Evolutionary conservation across 2,113 vertebrate species (phyloP), one percentile per base, ranked within the genome.

Genomic region (Neopipo cinnamomea): DNA sequence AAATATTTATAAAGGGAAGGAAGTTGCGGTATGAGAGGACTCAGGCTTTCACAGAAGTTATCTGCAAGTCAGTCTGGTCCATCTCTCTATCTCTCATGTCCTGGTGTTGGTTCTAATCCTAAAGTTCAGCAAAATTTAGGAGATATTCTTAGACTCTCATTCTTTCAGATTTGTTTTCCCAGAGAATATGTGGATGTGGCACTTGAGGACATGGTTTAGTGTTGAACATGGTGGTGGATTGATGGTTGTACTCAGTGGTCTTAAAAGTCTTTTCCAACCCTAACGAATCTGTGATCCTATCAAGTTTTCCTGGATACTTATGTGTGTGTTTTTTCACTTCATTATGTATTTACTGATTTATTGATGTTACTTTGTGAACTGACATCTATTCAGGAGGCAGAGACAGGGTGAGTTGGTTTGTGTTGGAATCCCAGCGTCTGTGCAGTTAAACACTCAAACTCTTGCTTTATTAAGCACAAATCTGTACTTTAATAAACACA

Each of bases 371-470:
- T 37, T 41, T 31, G 28, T 6, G 87, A 62, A 31, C 8, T 28
- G 52, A 6, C 18, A 18, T 6, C 1, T 27, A 16, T 53, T 27
- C 13, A 23, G 84, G 35, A n/a, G 49, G 58, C 37, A 42, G 59
- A 8, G 31, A 2, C 21, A 2, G 11, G 3, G 12, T 28, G n/a
- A 66, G 58, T 58, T 46, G 2, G 0, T 49, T 28, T 35, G 15
- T 27, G 16, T 24, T 49, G 39, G n/a, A 50, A 55, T 79, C 55
- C 5, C 28, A 8, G 8, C 24, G 33, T 28, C n/a, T 39, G 47
- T 35, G 5, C 42, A 30, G 27, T 8, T 14, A 24, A 22, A 13
- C 30, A 4, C 50, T 68, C 67, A 16, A 9, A 30, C 31, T 49
- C 50, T 7, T 12, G 6, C 18, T 74, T 85, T 11, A 31, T 46